Conservation (phyloP, 2,888 invertebrate genomes). For the Drosophila vallismaia region DNA sequence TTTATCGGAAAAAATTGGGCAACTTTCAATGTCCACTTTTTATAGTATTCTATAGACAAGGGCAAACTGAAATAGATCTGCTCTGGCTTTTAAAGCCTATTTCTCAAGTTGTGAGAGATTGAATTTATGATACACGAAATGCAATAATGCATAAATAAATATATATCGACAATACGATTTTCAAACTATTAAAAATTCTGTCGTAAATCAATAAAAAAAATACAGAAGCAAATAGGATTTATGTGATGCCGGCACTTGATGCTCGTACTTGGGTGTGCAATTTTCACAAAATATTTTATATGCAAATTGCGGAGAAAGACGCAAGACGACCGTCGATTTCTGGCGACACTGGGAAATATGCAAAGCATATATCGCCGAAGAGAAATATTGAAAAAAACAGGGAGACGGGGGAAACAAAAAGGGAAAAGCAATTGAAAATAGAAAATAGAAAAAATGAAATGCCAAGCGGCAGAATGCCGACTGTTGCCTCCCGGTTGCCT, state of each 20-base stretch:
- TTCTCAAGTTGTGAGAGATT: constrained; percentile 24
- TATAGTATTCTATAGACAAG: background rate
- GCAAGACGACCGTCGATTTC: constrained; percentile 35
- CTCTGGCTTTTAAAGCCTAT: background rate
- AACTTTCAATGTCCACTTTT: background rate
- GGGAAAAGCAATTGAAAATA: constrained; percentile 1
- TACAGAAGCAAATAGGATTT: constrained; percentile 50
- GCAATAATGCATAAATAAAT: constrained; percentile 42
- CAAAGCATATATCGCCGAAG: constrained; percentile 18
- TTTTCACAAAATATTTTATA: constrained; percentile 43
- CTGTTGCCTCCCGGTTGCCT: constrained; percentile 4
- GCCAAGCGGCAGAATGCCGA: constrained; percentile 29
- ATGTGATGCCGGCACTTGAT: constrained; percentile 40
- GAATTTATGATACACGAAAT: constrained; percentile 46
- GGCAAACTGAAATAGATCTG: constrained; percentile 1
- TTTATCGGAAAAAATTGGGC: constrained; percentile 3
- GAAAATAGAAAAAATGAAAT: constrained; percentile 10
- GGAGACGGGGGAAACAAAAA: constrained; percentile 5
- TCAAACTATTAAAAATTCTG: constrained; percentile 57
- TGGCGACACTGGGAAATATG: constrained; percentile 25
- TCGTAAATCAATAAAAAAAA: constrained; percentile 57
- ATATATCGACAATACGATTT: constrained; percentile 56
- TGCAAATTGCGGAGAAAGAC: constrained; percentile 26
- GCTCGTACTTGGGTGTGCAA: constrained; percentile 27
- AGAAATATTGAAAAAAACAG: constrained; percentile 14